These are phyloP conservation scores for Aphaenogaster ashmeadi DNA, from an alignment of 1,140 invertebrate genomes.

Conservation along the genomic window DNA sequence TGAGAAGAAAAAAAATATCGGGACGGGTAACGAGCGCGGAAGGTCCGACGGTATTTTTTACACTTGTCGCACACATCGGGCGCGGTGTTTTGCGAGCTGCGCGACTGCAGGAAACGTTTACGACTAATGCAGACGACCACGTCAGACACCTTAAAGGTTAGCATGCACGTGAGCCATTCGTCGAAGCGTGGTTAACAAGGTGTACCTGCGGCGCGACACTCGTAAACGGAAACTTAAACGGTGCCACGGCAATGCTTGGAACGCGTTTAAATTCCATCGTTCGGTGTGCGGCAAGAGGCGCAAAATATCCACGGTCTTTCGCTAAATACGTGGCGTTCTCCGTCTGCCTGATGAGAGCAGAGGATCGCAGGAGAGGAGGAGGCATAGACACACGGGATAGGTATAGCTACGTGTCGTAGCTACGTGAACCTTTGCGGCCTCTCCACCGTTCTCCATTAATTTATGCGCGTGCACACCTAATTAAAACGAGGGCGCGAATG, in stretches of 20 bases:
- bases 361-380: neutral
- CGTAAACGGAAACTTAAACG: constrained; percentile 57
- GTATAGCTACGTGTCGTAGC: constrained; percentile 3
- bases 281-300: neutral
- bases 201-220: constrained; percentile 45
- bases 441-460: constrained; percentile 49
- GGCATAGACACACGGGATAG: constrained; percentile 6
- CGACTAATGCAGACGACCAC: constrained; percentile 54
- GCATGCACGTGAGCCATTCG: constrained; percentile 54
- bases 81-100: constrained; percentile 43
- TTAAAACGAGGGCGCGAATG: constrained; percentile 70
- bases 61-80: constrained; percentile 36
- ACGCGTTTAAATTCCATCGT: constrained; percentile 54
- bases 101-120: constrained; percentile 63
- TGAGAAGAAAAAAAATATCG: neutral
- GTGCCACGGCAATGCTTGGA: neutral
- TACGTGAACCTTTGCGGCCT: neutral
- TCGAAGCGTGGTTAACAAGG: constrained; percentile 56
- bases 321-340: neutral
- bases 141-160: constrained; percentile 66
- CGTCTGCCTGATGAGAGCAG: neutral
- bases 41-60: constrained; percentile 54
- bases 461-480: constrained; percentile 69
- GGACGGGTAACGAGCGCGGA: constrained; percentile 30
- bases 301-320: constrained; percentile 42